Evolutionary conservation across 2,797 vertebrate genomes (phyloP).

Genomic region (Capromys pilorides): DNA sequence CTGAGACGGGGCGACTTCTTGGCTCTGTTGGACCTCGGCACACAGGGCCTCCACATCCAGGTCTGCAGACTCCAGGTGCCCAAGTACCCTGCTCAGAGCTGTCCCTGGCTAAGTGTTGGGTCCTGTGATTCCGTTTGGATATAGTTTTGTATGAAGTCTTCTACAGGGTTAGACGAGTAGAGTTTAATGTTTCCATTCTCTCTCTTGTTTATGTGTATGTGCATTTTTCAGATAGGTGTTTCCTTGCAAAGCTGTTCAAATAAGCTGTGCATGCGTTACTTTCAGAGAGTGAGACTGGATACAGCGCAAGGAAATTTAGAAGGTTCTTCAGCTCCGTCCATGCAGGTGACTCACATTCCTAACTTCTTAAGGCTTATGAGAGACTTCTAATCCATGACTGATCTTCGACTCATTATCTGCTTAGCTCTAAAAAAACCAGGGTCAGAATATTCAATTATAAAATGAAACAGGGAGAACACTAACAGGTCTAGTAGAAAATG

Average conservation of each 20-base stretch:
- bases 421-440: slow-evolving; percentile 41
- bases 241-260: neutral
- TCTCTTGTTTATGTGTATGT: neutral
- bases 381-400: neutral
- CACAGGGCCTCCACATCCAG: neutral
- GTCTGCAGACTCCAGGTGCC: neutral
- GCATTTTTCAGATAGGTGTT: neutral
- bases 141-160: neutral
- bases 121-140: neutral
- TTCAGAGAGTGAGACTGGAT: neutral
- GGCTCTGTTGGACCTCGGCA: neutral
- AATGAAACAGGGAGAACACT: neutral
- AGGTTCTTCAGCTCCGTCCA: slow-evolving; percentile 7
- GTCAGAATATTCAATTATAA: neutral
- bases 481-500: neutral
- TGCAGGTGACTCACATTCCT: neutral
- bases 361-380: neutral
- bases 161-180: neutral
- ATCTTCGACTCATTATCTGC: neutral
- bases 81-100: neutral
- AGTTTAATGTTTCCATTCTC: neutral
- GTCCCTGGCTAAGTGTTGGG: neutral
- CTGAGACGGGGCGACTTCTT: neutral
- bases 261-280: neutral
- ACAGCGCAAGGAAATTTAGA: neutral